Percentiles rank a stretch among this genome's conserved stretches.
These are phyloP conservation scores for Orestias chungarensis DNA, from an alignment of 2,797 vertebrate genomes.

Conservation along the genomic window DNA sequence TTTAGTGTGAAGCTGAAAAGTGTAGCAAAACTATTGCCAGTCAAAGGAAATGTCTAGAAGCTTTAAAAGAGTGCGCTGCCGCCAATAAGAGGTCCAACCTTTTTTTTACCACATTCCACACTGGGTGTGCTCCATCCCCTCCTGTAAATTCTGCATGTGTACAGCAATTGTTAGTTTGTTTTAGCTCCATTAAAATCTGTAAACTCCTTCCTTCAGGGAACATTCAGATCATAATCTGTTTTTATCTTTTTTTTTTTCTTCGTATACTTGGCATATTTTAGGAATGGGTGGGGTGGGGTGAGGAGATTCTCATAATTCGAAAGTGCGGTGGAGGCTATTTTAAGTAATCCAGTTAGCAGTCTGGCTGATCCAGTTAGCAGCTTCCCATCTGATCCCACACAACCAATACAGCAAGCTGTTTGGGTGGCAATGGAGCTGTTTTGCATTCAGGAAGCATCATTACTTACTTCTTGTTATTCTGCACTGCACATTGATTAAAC, in stretches of 20 bases:
- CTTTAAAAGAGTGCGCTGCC: too few relatives aligned
- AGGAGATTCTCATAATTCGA: background rate
- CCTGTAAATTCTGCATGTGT: background rate
- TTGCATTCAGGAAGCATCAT: background rate
- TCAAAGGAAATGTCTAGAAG: background rate
- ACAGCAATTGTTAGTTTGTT: background rate
- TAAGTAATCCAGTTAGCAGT: background rate
- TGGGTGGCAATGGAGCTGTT: constrained; percentile 2
- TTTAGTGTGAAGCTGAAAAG: background rate
- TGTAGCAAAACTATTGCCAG: background rate
- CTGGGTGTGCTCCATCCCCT: background rate
- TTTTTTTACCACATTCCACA: background rate
- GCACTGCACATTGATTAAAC: background rate
- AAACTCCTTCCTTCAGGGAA: background rate
- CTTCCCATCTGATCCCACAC: background rate
- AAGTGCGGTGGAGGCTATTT: background rate
- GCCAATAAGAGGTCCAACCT: background rate
- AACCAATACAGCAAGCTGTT: background rate
- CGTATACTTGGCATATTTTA: constrained; percentile 4
- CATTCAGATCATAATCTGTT: background rate
- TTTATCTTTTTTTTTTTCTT: background rate
- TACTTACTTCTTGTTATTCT: background rate
- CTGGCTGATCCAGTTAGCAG: background rate
- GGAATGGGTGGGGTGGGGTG: background rate
- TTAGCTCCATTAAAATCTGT: background rate